A percentile compares a stretch with the other conserved stretches of the same genome.
phyloP scores from a whole-genome alignment of 2,113 vertebrate genomes.

The Calidris pugnax region DNA sequence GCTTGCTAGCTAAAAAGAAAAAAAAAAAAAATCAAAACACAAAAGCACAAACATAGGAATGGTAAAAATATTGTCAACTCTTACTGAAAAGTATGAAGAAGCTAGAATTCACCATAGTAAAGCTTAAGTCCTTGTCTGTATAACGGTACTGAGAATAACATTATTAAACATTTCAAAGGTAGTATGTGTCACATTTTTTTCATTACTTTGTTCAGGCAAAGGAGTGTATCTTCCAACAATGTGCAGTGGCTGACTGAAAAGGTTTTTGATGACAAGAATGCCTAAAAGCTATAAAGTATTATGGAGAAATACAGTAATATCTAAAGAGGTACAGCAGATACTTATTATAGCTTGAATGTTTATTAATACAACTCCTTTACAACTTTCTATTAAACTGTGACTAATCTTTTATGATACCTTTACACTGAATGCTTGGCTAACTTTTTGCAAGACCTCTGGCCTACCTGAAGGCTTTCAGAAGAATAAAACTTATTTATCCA shows the following conservation, averaged over 20 bases:
- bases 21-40: neutral
- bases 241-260: neutral
- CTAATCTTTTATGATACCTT: neutral
- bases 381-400: neutral
- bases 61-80: neutral
- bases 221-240: neutral
- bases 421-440: neutral
- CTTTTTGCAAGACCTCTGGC: neutral
- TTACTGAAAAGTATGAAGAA: neutral
- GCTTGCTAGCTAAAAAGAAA: neutral
- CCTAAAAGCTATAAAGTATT: neutral
- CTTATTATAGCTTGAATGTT: neutral
- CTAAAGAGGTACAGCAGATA: neutral
- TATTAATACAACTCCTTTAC: neutral
- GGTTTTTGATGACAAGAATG: neutral
- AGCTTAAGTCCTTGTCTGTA: neutral
- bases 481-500: neutral
- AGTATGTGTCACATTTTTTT: neutral
- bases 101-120: neutral
- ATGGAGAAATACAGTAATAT: neutral
- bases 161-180: neutral
- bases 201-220: neutral
- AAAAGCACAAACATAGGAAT: neutral
- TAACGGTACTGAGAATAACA: neutral
- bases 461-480: neutral